A percentile compares a stretch with the other conserved stretches of the same genome.
Evolutionary conservation across 2,888 invertebrate genomes (phyloP).

Genomic region (Apantesis nais): DNA sequence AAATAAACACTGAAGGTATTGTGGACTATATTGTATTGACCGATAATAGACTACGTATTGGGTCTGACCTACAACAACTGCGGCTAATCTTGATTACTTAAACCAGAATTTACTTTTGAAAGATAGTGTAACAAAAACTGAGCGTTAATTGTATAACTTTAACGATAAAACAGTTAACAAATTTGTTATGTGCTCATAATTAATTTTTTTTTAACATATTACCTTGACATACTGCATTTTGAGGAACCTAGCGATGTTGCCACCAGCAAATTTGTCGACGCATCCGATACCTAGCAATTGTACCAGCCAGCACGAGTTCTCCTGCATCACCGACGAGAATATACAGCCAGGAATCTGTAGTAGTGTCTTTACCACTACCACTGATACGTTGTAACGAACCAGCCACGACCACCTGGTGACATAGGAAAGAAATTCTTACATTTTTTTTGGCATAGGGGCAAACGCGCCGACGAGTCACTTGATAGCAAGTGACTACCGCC

Average conservation of each 20-base stretch:
- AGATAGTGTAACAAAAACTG: not conserved
- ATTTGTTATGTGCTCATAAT: not conserved
- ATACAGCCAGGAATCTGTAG: conserved; percentile 97
- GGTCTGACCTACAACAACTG: not conserved
- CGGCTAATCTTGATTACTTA: not conserved
- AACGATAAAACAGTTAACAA: not conserved
- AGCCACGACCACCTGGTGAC: conserved; percentile 93
- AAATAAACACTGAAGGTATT: no score
- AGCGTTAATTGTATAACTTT: not conserved
- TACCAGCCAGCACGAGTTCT: conserved; percentile 89
- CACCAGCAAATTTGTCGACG: conserved; percentile 89
- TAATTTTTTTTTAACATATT: conserved; percentile 3
- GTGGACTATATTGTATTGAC: no score
- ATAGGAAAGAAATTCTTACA: not conserved
- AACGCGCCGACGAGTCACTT: no score
- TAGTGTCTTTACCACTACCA: conserved; percentile 94
- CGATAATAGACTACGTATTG: not conserved
- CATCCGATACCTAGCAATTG: conserved; percentile 97
- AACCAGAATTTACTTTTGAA: not conserved
- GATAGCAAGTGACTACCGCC: no score
- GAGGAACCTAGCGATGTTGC: conserved; percentile 71
- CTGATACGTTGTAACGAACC: conserved; percentile 94
- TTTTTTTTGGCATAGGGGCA: not conserved
- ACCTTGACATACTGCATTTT: conserved; percentile 75
- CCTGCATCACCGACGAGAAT: conserved; percentile 87